Evolutionary conservation across 2,113 vertebrate species (phyloP).

Genomic region (Greenwoodochromis staneri): DNA sequence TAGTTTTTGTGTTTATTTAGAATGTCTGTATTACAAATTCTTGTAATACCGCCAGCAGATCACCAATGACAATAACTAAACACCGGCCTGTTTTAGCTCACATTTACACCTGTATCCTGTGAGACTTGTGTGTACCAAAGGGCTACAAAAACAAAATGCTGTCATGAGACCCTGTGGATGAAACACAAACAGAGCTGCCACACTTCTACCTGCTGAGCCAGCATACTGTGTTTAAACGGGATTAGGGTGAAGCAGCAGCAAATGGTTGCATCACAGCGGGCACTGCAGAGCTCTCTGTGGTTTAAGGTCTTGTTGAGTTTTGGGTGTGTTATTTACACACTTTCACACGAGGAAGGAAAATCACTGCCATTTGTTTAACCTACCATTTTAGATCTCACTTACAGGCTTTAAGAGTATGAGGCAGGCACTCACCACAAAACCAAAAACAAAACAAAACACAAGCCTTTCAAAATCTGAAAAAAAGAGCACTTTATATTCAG

Average conservation of each 20-base stretch:
- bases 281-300: background rate
- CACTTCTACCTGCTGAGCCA: constrained; percentile 32
- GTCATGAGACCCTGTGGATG: background rate
- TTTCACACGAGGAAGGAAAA: background rate
- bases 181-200: background rate
- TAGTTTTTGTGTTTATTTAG: background rate
- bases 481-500: background rate
- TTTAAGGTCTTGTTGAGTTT: background rate
- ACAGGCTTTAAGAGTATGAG: background rate
- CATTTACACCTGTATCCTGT: background rate
- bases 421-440: background rate
- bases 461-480: background rate
- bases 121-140: background rate
- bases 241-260: constrained; percentile 9
- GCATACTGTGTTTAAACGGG: constrained; percentile 4
- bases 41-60: background rate
- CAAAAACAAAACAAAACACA: background rate
- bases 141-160: background rate
- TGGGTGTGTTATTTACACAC: background rate
- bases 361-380: background rate
- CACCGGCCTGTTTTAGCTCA: background rate
- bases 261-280: background rate
- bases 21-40: background rate
- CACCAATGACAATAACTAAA: background rate
- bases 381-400: background rate